Evolutionary conservation across 2,113 vertebrate genomes (phyloP).

Genomic region (Globicephala melas): DNA sequence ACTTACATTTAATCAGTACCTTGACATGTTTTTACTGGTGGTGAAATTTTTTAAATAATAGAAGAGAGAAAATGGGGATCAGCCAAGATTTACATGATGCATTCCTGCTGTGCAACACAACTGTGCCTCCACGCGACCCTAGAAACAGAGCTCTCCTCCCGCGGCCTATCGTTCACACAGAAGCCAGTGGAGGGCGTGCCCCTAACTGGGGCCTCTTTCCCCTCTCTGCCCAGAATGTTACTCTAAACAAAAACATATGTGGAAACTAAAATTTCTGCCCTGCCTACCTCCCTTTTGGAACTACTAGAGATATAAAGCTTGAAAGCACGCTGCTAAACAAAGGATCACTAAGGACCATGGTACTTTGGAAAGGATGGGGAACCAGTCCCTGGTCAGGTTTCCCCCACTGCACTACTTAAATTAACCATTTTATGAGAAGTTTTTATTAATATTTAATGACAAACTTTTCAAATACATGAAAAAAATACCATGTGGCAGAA

Average conservation of each 20-base stretch:
- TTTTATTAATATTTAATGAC: neutral
- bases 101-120: neutral
- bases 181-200: neutral
- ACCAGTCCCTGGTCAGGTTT: neutral
- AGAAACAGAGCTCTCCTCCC: neutral
- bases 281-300: neutral
- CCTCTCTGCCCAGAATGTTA: neutral
- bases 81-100: neutral
- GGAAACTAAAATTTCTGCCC: neutral
- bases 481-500: neutral
- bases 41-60: neutral
- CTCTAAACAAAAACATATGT: neutral
- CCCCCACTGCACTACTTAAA: neutral
- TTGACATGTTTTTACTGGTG: neutral
- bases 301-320: neutral
- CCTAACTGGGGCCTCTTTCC: neutral
- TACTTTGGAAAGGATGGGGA: neutral
- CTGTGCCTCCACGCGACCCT: fast-evolving
- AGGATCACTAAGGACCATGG: neutral
- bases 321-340: neutral
- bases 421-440: neutral
- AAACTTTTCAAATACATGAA: neutral
- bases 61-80: neutral
- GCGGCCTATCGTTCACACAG: neutral
- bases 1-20: neutral